Conservation (phyloP, 2,113 vertebrate species). For the Heloderma charlesbogerti region DNA sequence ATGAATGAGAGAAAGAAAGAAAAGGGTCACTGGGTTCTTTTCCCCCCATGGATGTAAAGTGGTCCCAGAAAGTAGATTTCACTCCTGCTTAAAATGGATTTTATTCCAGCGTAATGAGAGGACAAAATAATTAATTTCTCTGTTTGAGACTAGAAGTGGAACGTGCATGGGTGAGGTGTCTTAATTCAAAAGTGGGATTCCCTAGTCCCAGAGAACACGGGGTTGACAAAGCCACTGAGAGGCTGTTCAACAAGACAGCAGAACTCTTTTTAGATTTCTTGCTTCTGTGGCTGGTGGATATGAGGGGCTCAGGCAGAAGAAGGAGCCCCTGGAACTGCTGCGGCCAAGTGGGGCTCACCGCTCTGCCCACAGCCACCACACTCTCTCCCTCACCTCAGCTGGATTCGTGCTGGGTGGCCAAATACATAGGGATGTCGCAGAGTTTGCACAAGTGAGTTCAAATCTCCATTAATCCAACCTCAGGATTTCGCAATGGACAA, state of each 20-base stretch:
- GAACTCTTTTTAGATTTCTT: neutral
- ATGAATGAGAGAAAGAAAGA: neutral
- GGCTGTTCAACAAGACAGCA: neutral
- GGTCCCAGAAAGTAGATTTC: conserved; percentile 49
- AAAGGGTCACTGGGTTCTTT: neutral
- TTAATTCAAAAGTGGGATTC: neutral
- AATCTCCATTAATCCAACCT: too few relatives aligned
- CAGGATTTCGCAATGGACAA: too few relatives aligned
- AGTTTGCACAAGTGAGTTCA: too few relatives aligned
- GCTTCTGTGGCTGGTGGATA: neutral
- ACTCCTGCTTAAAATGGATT: conserved; percentile 59
- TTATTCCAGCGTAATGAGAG: conserved; percentile 61
- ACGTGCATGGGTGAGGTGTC: neutral
- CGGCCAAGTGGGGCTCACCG: too few relatives aligned
- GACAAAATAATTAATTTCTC: conserved; percentile 66
- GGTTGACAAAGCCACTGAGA: neutral
- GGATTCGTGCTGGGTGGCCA: too few relatives aligned
- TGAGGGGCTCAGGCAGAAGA: too few relatives aligned
- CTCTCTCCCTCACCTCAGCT: too few relatives aligned
- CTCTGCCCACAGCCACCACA: too few relatives aligned
- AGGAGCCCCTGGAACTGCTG: too few relatives aligned
- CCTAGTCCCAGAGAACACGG: fast-evolving
- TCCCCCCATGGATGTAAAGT: conserved; percentile 42
- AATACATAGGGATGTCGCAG: too few relatives aligned
- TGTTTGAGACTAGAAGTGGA: conserved; percentile 56